A percentile compares a stretch with the other conserved stretches of the same genome.
Evolutionary conservation across 2,113 vertebrate genomes (phyloP).

Genomic region (western clawed frog (Xenopus tropicalis)): UCB_Xtro_10.0 CM004446.2:81141001-81141500

Average conservation of each 20-base stretch:
- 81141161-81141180: too few relatives aligned
- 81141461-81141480: slow-evolving; percentile 39
- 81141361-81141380: slow-evolving; percentile 41
- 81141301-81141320: slow-evolving; percentile 38
- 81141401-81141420: slow-evolving; percentile 33
- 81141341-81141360: slow-evolving; percentile 18
- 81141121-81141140: slow-evolving; percentile 2
- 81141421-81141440: slow-evolving; percentile 21
- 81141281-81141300: slow-evolving; percentile 40
- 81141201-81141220: slow-evolving; percentile 48
- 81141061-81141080: slow-evolving; percentile 28
- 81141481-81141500: slow-evolving; percentile 36
- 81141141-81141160: slow-evolving; percentile 49
- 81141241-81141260: slow-evolving; percentile 57
- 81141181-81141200: slow-evolving; percentile 42
- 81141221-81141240: slow-evolving; percentile 57
- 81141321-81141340: slow-evolving; percentile 14
- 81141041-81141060: slow-evolving; percentile 65
- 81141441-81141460: slow-evolving; percentile 24
- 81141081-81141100: slow-evolving; percentile 27
- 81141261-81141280: slow-evolving; percentile 57
- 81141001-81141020: slow-evolving; percentile 84
- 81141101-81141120: slow-evolving; percentile 26
- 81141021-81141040: slow-evolving; percentile 83
- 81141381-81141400: slow-evolving; percentile 25